Evolutionary conservation across 1,140 invertebrate species (phyloP).

Genomic region (Neodiprion lecontei): DNA sequence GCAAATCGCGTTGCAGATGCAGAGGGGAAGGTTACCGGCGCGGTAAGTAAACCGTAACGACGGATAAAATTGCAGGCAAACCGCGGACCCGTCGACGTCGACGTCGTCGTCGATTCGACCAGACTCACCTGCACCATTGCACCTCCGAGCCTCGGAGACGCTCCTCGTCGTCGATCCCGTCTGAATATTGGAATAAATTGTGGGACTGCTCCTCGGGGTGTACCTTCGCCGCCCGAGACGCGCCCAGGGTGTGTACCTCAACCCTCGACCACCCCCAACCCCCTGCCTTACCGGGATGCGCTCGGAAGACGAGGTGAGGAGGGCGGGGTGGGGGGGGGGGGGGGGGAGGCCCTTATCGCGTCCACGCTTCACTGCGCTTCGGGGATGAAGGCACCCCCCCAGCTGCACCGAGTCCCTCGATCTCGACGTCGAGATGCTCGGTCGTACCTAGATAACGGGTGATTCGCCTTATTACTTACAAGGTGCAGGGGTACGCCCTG

Average conservation of each 20-base stretch:
- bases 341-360: constrained; percentile 54
- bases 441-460: constrained; percentile 34
- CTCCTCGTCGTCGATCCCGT: not conserved
- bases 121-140: not conserved
- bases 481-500: no score
- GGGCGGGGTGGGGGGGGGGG: not conserved
- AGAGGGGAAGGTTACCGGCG: no score
- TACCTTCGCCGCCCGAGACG: constrained; percentile 35
- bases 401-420: constrained; percentile 34
- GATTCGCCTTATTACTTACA: constrained; percentile 28
- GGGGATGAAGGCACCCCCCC: constrained; percentile 37
- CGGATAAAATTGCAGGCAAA: not conserved
- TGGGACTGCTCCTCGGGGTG: constrained; percentile 22
- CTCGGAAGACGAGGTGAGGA: constrained; percentile 28
- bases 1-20: no score
- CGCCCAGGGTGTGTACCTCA: constrained; percentile 8
- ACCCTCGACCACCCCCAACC: constrained; percentile 32
- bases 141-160: not conserved
- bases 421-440: constrained; percentile 24
- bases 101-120: not conserved
- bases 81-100: not conserved
- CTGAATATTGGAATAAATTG: constrained; percentile 61
- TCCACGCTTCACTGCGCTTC: constrained; percentile 55
- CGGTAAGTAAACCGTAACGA: no score
- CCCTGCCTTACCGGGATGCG: not conserved